These are phyloP conservation scores for Diabrotica balteata DNA, from an alignment of 2,888 invertebrate species.

Conservation along the genomic window DNA sequence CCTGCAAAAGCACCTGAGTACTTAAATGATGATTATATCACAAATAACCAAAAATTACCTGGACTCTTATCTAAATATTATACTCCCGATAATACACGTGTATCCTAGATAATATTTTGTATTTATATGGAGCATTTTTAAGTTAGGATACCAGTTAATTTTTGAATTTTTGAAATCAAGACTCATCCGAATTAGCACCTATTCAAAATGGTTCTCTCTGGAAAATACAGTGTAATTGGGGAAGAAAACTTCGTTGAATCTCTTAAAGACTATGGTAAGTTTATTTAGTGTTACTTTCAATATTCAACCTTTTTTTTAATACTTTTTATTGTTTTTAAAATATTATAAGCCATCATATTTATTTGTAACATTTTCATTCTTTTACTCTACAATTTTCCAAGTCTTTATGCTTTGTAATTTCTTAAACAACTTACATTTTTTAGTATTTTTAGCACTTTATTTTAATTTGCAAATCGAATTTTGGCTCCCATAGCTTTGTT, in stretches of 20 bases:
- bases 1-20: not conserved
- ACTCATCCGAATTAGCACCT: not conserved
- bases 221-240: not conserved
- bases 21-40: not conserved
- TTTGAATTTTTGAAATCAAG: not conserved
- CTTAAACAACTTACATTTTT: too few relatives aligned
- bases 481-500: too few relatives aligned
- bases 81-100: not conserved
- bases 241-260: slow-evolving; percentile 1
- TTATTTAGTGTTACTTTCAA: too few relatives aligned
- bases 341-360: too few relatives aligned
- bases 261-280: not conserved
- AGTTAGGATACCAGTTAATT: not conserved
- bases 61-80: not conserved
- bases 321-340: too few relatives aligned
- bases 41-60: not conserved
- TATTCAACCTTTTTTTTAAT: too few relatives aligned
- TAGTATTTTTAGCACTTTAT: too few relatives aligned
- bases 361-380: too few relatives aligned
- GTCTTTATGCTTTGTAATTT: too few relatives aligned
- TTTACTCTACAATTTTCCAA: too few relatives aligned
- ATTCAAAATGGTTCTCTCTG: not conserved
- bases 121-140: not conserved
- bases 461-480: too few relatives aligned
- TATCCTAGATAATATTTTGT: not conserved